These are phyloP conservation scores for Petromus typicus DNA, from an alignment of 2,113 vertebrate species.

Conservation along the genomic window DNA sequence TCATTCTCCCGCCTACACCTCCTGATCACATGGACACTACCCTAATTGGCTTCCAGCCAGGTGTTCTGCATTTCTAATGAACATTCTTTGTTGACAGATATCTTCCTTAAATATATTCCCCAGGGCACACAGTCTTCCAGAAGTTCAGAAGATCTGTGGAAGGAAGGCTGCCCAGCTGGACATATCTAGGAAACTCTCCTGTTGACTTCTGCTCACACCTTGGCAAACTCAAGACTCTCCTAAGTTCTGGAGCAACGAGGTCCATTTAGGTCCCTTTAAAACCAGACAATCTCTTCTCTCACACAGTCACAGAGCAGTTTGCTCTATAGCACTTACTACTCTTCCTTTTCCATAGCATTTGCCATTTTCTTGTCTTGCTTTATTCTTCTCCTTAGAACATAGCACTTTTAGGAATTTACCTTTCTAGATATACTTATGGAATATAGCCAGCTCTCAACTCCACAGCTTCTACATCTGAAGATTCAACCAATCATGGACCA, in stretches of 20 bases:
- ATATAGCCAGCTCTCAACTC: no score
- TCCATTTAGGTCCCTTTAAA: not conserved
- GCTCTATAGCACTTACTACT: no score
- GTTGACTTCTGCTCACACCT: not conserved
- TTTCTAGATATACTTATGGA: not conserved
- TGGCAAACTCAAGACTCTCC: not conserved
- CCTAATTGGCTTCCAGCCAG: not conserved
- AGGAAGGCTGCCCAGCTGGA: not conserved
- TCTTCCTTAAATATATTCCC: not conserved
- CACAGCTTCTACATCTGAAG: not conserved
- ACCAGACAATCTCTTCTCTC: not conserved
- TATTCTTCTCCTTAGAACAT: not conserved
- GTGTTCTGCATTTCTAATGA: accelerated
- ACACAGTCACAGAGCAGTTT: accelerated
- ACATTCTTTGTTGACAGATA: not conserved
- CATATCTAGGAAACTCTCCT: not conserved
- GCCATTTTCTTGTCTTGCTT: not conserved
- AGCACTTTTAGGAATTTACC: not conserved
- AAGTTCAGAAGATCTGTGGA: not conserved
- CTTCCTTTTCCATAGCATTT: not conserved
- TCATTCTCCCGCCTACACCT: accelerated
- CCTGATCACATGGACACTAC: accelerated
- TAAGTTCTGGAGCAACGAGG: not conserved
- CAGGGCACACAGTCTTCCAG: not conserved
- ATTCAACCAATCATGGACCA: not conserved